Percentiles rank a stretch among this genome's conserved stretches.
These are phyloP conservation scores for Danaus chrysippus DNA, from an alignment of 2,888 invertebrate genomes.

Conservation along the genomic window DNA sequence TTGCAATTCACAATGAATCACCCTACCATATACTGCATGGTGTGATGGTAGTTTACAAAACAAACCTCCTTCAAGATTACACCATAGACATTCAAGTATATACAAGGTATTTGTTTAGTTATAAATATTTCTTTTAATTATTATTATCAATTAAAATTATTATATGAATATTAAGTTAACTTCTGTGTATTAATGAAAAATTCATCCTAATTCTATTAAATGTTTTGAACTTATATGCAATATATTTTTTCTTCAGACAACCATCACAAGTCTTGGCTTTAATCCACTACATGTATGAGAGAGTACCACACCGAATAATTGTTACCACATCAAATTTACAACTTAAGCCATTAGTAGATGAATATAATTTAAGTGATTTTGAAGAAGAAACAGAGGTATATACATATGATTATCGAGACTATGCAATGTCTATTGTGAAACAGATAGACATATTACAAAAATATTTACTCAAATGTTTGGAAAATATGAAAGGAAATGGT, in stretches of 20 bases:
- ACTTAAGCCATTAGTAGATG: slow-evolving; percentile 42
- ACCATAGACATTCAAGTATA: slow-evolving; percentile 41
- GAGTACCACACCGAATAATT: slow-evolving; percentile 53
- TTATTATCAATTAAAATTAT: no score
- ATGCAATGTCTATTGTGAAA: slow-evolving; percentile 46
- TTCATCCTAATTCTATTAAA: not conserved
- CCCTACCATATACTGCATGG: slow-evolving; percentile 60
- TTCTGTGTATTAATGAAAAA: not conserved
- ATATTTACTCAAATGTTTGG: slow-evolving; percentile 55
- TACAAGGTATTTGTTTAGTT: slow-evolving; percentile 46
- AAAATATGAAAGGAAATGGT: slow-evolving; percentile 52
- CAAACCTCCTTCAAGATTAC: slow-evolving; percentile 25
- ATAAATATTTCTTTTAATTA: no score
- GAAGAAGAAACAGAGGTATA: slow-evolving; percentile 32
- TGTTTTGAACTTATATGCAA: not conserved
- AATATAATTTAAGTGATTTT: slow-evolving; percentile 37
- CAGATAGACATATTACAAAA: slow-evolving; percentile 46
- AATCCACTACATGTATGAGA: slow-evolving; percentile 61
- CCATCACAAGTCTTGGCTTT: slow-evolving; percentile 55
- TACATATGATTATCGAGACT: slow-evolving; percentile 37
- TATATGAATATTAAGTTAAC: no score
- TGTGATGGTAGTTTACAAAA: slow-evolving; percentile 45
- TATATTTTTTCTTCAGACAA: slow-evolving; percentile 49
- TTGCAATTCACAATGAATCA: slow-evolving; percentile 48
- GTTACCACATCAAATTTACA: slow-evolving; percentile 46